Evolutionary conservation across 2,888 invertebrate species (phyloP).

Genomic region (Phaedon cochleariae): DNA sequence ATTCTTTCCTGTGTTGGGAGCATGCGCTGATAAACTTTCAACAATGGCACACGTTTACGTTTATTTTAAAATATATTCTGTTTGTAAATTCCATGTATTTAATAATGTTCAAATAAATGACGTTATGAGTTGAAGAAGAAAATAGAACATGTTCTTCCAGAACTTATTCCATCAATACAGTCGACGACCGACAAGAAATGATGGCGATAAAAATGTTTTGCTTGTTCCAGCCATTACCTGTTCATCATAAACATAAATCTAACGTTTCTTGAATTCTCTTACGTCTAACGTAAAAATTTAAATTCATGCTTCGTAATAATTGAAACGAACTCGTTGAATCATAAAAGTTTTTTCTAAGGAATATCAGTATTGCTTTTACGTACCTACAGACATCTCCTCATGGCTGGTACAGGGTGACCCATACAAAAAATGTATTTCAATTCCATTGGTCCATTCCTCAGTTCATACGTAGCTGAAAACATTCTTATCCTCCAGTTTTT

Average conservation of each 20-base stretch:
- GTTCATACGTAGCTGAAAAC: too few relatives aligned
- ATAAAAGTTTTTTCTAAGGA: conserved; percentile 13
- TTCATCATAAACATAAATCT: conserved; percentile 11
- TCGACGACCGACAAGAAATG: background rate
- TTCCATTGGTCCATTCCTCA: background rate
- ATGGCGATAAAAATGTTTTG: background rate
- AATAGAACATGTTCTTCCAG: too few relatives aligned
- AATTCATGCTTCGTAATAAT: conserved; percentile 14
- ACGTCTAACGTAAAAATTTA: conserved; percentile 2
- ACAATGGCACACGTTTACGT: too few relatives aligned
- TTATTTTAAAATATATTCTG: too few relatives aligned
- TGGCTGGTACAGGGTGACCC: background rate
- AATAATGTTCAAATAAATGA: too few relatives aligned
- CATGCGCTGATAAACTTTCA: too few relatives aligned
- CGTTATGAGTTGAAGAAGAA: too few relatives aligned
- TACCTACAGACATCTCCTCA: conserved; percentile 10
- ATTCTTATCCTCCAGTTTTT: too few relatives aligned
- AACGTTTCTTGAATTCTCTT: conserved; percentile 1
- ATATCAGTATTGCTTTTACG: conserved; percentile 6
- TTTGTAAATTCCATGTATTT: too few relatives aligned
- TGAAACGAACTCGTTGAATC: conserved; percentile 12
- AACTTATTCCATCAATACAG: background rate
- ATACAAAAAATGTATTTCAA: background rate
- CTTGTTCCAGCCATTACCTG: conserved; percentile 2
- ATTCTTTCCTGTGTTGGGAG: too few relatives aligned